phyloP scores from a whole-genome alignment of 2,797 vertebrate species.

The Peromyscus nudipes region DNA sequence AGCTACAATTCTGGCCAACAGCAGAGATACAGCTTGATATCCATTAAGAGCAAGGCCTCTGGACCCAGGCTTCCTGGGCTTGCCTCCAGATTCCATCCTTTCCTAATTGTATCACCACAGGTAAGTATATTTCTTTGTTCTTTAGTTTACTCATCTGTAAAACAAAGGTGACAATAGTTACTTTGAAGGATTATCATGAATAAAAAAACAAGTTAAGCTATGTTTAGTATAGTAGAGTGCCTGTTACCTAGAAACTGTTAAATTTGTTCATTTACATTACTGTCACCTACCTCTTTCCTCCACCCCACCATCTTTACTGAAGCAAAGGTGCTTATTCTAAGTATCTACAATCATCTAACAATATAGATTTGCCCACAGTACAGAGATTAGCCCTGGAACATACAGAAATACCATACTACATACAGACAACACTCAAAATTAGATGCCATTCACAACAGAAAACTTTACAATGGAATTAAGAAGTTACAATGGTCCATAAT shows the following conservation, averaged over 20 bases:
- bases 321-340: not conserved
- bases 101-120: slow-evolving; percentile 61
- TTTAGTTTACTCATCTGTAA: slow-evolving; percentile 62
- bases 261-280: not conserved
- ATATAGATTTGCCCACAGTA: not conserved
- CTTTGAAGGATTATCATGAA: slow-evolving; percentile 20
- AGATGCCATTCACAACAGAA: not conserved
- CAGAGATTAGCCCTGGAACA: not conserved
- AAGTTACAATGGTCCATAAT: not conserved
- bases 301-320: not conserved
- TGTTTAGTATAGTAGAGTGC: not conserved
- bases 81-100: slow-evolving; percentile 39
- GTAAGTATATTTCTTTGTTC: slow-evolving; percentile 77
- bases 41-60: slow-evolving; percentile 56
- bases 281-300: not conserved
- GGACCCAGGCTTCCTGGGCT: slow-evolving; percentile 48
- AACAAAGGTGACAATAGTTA: slow-evolving; percentile 13
- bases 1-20: slow-evolving; percentile 16
- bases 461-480: not conserved
- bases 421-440: not conserved
- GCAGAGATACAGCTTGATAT: slow-evolving; percentile 41
- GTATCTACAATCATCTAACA: not conserved
- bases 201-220: not conserved
- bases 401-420: not conserved
- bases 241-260: not conserved